These are phyloP conservation scores for Diacarnus erythraeanus DNA, from an alignment of 37 sponge, comb jelly and placozoan genomes.

Conservation along the genomic window DNA sequence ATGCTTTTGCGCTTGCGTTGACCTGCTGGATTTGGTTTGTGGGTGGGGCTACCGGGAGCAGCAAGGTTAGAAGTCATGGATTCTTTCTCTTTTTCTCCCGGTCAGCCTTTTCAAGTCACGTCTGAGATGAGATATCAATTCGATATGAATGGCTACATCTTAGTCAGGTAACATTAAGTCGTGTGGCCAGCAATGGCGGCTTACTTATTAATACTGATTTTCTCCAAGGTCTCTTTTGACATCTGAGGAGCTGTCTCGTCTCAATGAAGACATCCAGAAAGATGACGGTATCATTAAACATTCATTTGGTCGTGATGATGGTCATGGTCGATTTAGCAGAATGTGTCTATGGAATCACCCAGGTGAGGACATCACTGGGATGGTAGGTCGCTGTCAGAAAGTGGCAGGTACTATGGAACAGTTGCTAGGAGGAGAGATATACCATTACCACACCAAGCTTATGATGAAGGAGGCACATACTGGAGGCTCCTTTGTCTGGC, in stretches of 20 bases:
- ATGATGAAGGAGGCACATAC: constrained; percentile 95
- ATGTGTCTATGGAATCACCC: constrained; percentile 88
- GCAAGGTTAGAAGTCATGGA: not conserved
- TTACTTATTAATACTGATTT: not conserved
- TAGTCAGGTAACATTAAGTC: constrained; percentile 61
- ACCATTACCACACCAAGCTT: constrained; percentile 95
- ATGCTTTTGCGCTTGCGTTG: not conserved
- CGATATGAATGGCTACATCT: constrained; percentile 66
- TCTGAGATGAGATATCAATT: constrained; percentile 37
- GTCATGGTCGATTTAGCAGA: constrained; percentile 60
- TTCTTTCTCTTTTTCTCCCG: not conserved
- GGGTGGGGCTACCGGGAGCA: not conserved
- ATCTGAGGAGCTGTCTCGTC: constrained; percentile 55
- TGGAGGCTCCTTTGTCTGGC: constrained; percentile 94
- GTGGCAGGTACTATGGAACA: constrained; percentile 81
- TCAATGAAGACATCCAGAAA: constrained; percentile 46
- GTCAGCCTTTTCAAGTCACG: constrained; percentile 34
- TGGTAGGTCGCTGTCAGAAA: constrained; percentile 82
- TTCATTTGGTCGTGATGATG: constrained; percentile 62
- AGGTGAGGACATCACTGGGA: constrained; percentile 81
- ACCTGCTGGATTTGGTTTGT: no score
- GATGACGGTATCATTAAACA: constrained; percentile 64
- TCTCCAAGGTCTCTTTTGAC: constrained; percentile 48
- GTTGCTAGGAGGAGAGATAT: constrained; percentile 90
- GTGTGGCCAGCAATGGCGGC: no score